These are phyloP conservation scores for Operophtera brumata DNA, from an alignment of 2,888 invertebrate genomes.

Conservation along the genomic window DNA sequence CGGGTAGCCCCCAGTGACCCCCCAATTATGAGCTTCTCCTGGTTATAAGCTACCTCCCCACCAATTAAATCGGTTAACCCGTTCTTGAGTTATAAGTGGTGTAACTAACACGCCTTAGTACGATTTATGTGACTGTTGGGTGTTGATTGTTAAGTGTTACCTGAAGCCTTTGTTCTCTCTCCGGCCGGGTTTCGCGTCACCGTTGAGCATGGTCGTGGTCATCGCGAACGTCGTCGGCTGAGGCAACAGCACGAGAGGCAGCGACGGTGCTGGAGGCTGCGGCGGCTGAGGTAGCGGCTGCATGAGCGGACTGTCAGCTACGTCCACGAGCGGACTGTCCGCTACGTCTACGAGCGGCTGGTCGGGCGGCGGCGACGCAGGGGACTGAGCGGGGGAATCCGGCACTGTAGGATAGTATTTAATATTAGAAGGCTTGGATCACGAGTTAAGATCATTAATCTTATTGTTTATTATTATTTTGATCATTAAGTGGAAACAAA, in stretches of 20 bases:
- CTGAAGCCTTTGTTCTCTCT: conserved; percentile 70
- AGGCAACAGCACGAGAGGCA: conserved; percentile 7
- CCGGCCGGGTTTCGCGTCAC: conserved; percentile 64
- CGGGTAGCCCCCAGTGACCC: no score
- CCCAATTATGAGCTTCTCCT: no score
- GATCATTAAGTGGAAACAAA: no score
- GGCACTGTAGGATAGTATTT: not conserved
- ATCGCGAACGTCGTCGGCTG: conserved; percentile 16
- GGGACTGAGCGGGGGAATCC: conserved; percentile 15
- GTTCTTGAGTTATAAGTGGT: no score
- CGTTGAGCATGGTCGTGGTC: conserved; percentile 45
- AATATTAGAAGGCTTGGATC: not conserved
- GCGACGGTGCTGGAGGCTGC: not conserved
- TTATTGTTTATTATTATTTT: no score
- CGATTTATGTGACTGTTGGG: no score
- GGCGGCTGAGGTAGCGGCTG: conserved; percentile 23
- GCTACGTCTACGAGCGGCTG: conserved; percentile 19
- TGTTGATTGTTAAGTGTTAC: conserved; percentile 34
- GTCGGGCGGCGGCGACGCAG: conserved; percentile 2
- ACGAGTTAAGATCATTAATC: no score
- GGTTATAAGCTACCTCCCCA: no score
- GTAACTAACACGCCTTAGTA: no score
- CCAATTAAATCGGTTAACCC: no score
- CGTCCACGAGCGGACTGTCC: conserved; percentile 10
- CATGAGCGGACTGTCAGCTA: conserved; percentile 17